Base-by-base conservation (phyloP, 1,140 invertebrate genomes). In the Drosophila sturtevanti region DNA sequence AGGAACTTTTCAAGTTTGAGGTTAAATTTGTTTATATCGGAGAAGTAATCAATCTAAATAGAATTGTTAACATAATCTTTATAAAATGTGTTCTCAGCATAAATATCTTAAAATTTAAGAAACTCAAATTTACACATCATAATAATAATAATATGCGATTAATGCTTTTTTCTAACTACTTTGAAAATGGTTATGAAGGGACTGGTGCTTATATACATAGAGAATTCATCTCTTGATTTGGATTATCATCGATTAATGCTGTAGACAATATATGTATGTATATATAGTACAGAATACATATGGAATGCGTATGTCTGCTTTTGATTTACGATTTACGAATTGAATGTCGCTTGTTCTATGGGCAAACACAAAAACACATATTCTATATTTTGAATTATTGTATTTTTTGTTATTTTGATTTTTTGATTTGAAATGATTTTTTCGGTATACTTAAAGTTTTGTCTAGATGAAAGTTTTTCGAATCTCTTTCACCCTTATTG, bases 391-490 rank as follows among this genome's bases (percentile, higher is more conserved):
- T 79, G 9, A 35, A 35, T 48, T 48, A 21, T 48, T 14, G 37
- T n/a, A 21, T 21, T 48, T 21, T 21, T 18, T 48, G n/a, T 18
- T 48, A 9, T 16, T 16, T 48, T 48, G 41, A 21, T 48, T 48
- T 48, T 14, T 44, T 48, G 41, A 48, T 11, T 48, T 18, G 16
- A 48, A 14, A 48, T 48, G 41, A 18, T 65, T 52, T 79, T 72
- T 76, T 76, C 52, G 73, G 77, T 91, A 91, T 91, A 91, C 90
- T 91, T 91, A 91, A 89, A 90, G 76, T 72, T 89, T 91, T 91
- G 70, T 90, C 54, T 38, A 91, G 90, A 89, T 91, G 90, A 87
- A 91, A 91, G 79, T 91, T 91, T 91, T 89, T 91, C 65, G 81
- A 77, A 86, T 91, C 90, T 91, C 81, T 91, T 82, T 91, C 90